These are phyloP conservation scores for Epinephelus cyanopodus DNA, from an alignment of 2,113 vertebrate species.

Conservation along the genomic window DNA sequence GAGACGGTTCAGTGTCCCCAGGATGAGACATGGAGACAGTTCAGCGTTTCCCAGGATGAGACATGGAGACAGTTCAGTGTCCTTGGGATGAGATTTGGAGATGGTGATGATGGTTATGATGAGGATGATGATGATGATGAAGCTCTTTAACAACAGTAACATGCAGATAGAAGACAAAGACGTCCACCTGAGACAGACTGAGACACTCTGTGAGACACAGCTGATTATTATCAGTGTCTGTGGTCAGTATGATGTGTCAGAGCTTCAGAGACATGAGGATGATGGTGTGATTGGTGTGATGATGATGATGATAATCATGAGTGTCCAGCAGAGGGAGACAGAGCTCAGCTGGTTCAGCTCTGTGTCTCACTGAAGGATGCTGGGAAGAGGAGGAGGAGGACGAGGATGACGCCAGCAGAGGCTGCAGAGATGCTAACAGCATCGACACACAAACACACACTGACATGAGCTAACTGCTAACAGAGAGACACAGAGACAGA, in stretches of 20 bases:
- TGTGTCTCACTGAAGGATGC: constrained; percentile 53
- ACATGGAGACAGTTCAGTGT: too few relatives aligned
- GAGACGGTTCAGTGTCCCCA: too few relatives aligned
- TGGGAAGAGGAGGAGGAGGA: constrained; percentile 62
- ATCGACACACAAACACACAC: constrained; percentile 42
- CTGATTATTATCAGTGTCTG: too few relatives aligned
- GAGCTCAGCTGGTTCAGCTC: background rate
- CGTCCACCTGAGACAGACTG: too few relatives aligned
- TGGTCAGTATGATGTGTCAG: too few relatives aligned
- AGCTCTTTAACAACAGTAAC: too few relatives aligned
- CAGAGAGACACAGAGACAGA: constrained; percentile 2
- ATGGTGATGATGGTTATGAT: too few relatives aligned
- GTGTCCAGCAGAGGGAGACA: constrained; percentile 55
- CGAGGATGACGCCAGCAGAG: constrained; percentile 56
- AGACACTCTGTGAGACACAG: too few relatives aligned
- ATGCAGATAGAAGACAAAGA: too few relatives aligned
- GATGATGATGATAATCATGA: background rate
- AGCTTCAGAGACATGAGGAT: background rate
- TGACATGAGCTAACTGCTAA: constrained; percentile 24
- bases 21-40: too few relatives aligned
- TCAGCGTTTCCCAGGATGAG: too few relatives aligned
- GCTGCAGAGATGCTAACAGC: constrained; percentile 74
- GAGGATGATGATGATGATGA: background rate
- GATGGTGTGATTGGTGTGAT: background rate
- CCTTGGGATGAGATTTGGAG: too few relatives aligned